phyloP scores from a whole-genome alignment of 2,797 vertebrate species.

The Mus minutoides region DNA sequence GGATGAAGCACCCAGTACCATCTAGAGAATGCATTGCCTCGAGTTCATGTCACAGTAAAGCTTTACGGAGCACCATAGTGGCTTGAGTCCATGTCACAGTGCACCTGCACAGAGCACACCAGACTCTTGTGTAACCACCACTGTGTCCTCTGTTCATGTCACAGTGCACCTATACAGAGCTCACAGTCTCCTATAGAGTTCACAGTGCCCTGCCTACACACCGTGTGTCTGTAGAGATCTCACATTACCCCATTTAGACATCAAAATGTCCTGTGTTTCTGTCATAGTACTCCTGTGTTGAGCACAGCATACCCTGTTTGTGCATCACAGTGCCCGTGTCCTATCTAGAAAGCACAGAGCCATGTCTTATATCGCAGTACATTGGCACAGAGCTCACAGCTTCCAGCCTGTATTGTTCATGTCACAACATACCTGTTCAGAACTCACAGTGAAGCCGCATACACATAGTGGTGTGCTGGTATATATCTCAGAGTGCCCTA shows the following conservation, averaged over 20 bases:
- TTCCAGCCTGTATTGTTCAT: too few species aligned
- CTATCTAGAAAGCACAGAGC: background rate
- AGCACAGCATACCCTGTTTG: background rate
- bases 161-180: background rate
- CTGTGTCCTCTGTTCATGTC: background rate
- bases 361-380: background rate
- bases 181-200: background rate
- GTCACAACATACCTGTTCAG: background rate
- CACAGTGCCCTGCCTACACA: background rate
- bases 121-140: background rate
- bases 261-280: background rate
- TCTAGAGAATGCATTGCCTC: background rate
- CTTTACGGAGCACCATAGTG: background rate
- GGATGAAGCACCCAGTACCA: background rate
- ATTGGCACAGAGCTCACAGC: background rate
- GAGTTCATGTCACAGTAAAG: background rate
- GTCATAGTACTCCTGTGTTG: background rate
- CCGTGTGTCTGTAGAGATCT: background rate
- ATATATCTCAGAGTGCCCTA: too few species aligned
- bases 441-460: background rate
- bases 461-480: background rate
- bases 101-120: background rate
- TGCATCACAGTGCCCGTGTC: background rate
- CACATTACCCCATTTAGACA: background rate
- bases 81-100: background rate